Evolutionary conservation across 2,888 invertebrate genomes (phyloP).

Genomic region (Drosophila bunnanda): DNA sequence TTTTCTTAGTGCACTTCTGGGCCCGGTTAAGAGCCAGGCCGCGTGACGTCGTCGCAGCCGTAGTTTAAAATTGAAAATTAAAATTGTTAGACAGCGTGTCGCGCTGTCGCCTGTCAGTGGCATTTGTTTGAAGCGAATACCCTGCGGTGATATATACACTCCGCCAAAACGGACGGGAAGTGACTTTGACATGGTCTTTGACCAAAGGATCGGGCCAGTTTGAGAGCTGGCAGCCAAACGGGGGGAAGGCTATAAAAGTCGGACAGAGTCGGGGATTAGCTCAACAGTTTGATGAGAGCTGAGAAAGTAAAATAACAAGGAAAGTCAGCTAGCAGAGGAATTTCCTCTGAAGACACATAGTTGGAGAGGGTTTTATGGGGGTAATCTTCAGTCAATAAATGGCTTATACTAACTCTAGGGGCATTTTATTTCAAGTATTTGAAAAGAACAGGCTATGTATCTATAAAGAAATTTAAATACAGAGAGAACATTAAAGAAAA

Average conservation of each 20-base stretch:
- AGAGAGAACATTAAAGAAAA: no score
- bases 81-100: constrained; percentile 80
- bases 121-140: constrained; percentile 65
- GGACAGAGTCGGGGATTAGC: constrained; percentile 37
- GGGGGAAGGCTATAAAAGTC: constrained; percentile 29
- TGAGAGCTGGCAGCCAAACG: neutral
- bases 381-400: constrained; percentile 19
- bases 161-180: constrained; percentile 25
- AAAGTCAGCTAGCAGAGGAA: constrained; percentile 12
- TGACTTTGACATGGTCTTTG: constrained; percentile 38
- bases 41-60: constrained; percentile 59
- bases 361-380: constrained; percentile 1
- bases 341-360: constrained; percentile 7
- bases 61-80: constrained; percentile 75
- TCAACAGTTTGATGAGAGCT: constrained; percentile 39
- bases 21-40: constrained; percentile 53
- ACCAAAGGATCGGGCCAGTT: constrained; percentile 14
- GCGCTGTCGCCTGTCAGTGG: constrained; percentile 73
- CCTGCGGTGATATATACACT: constrained; percentile 53
- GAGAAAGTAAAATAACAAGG: constrained; percentile 26
- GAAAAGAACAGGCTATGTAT: neutral
- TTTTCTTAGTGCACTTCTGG: constrained; percentile 25
- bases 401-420: neutral
- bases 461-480: no score
- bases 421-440: neutral